Evolutionary conservation across 2,113 vertebrate species (phyloP), one percentile per base, ranked within the genome.

Genomic region (Panthera uncia): DNA sequence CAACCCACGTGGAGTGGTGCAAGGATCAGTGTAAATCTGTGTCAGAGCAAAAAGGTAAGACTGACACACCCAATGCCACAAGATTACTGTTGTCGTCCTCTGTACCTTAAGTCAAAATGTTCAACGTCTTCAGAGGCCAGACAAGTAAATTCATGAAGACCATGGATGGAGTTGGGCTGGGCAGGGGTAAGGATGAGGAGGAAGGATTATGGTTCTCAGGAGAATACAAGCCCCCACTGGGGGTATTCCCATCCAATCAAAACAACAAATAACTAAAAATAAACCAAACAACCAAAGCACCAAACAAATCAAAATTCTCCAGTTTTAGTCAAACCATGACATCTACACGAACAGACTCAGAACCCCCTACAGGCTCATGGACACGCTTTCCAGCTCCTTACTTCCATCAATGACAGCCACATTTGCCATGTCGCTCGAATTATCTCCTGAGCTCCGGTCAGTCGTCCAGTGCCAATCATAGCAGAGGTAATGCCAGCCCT

Each of bases 321-420:
- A 63, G 63, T 71, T 88, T 69, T 7, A 29, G 10, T 38, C 33
- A 90, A 84, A n/a, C 9, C 69, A 82, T 19, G 16, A 36, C 25
- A 29, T 61, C 13, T 25, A 85, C 27, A 84, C 55, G 55, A 18
- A 18, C 36, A 9, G 3, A 36, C 18, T 50, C 79, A 90, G 45
- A 65, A 88, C 6, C 48, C 23, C 65, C 23, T 36, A 2, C 33
- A 38, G 71, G n/a, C n/a, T 68, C 82, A 14, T 0, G 6, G 19
- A 73, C 41, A 87, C 18, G n/a, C 13, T 78, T 29, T 11, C 23
- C 81, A 78, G 66, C 31, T 87, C 13, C 98, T 98, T 98, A 99
- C 99, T 98, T 99, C 99, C 99, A 79, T 99, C 99, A 27, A 99
- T 99, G 96, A 99, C 99, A 19, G 99, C 99, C 97, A 99, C 99